Conservation (phyloP, 64 coral and sea anemone species). For the Montipora efflorescens region DNA sequence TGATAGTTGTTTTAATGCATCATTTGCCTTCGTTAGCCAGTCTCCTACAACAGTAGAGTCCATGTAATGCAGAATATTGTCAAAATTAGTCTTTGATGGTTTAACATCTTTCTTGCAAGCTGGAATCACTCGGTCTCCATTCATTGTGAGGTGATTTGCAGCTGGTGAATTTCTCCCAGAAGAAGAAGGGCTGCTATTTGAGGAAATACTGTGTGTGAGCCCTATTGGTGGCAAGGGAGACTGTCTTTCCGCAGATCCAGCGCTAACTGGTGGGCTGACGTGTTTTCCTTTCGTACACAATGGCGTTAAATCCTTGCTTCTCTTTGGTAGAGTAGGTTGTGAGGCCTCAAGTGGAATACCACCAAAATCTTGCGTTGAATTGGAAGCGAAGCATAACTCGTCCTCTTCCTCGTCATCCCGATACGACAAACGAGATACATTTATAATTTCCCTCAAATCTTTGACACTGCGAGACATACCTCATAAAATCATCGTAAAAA, state of each 20-base stretch:
- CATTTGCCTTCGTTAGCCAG: slow-evolving; percentile 78
- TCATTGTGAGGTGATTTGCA: background rate
- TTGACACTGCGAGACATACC: slow-evolving; percentile 89
- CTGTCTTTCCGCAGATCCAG: slow-evolving; percentile 69
- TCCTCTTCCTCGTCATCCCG: slow-evolving; percentile 77
- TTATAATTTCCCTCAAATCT: slow-evolving; percentile 90
- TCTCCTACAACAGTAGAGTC: slow-evolving; percentile 83
- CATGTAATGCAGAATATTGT: slow-evolving; percentile 63
- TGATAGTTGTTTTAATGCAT: slow-evolving; percentile 57
- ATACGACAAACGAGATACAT: slow-evolving; percentile 85
- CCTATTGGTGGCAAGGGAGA: slow-evolving; percentile 78
- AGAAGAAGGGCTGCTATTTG: slow-evolving; percentile 65
- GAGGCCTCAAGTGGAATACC: slow-evolving; percentile 38
- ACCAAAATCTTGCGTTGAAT: slow-evolving; percentile 20
- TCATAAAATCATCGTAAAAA: slow-evolving; percentile 7
- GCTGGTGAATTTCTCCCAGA: slow-evolving; percentile 12
- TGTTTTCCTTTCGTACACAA: slow-evolving; percentile 22
- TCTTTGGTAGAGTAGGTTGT: slow-evolving; percentile 75
- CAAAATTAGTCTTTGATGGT: slow-evolving; percentile 70
- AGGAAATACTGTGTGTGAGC: slow-evolving; percentile 10
- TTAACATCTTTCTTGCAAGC: slow-evolving; percentile 10
- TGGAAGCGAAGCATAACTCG: background rate
- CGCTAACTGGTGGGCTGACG: slow-evolving; percentile 51
- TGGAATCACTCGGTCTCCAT: background rate
- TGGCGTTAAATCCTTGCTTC: slow-evolving; percentile 66